Evolutionary conservation across 2,113 vertebrate genomes (phyloP).

Genomic region (Dissostichus mawsoni): DNA sequence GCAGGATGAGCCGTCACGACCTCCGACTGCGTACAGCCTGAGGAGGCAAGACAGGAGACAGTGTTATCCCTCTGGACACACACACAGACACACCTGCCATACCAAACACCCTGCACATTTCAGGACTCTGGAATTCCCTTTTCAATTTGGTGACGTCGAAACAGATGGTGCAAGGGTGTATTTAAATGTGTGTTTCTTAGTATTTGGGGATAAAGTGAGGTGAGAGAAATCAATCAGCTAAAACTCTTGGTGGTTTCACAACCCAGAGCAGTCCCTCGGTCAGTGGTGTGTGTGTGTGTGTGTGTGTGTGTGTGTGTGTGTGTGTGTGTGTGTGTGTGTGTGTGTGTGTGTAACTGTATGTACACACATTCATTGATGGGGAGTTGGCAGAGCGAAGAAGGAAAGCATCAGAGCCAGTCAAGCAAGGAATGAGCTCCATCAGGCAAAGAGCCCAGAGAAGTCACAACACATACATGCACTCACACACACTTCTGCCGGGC

Average conservation of each 20-base stretch:
- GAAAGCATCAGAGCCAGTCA: conserved; percentile 52
- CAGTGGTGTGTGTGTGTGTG: not conserved
- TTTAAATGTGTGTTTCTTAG: conserved; percentile 22
- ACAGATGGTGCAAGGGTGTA: conserved; percentile 44
- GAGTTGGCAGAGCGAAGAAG: conserved; percentile 33
- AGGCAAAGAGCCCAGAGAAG: conserved; percentile 56
- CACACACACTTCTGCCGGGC: conserved; percentile 41
- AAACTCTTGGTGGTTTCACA: conserved; percentile 47
- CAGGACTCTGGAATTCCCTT: conserved; percentile 21
- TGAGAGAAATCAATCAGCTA: conserved; percentile 55
- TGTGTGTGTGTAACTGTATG: not conserved
- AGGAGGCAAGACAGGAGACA: conserved; percentile 36
- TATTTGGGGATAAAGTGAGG: conserved; percentile 30
- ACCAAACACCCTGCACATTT: conserved; percentile 1
- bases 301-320: not conserved
- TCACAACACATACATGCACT: conserved; percentile 37
- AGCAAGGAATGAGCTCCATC: conserved; percentile 75
- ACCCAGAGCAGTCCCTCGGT: conserved; percentile 19
- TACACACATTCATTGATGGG: not conserved
- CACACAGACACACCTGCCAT: conserved; percentile 9
- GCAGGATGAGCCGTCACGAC: conserved; percentile 97
- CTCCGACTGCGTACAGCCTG: conserved; percentile 98
- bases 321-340: conserved; percentile 8
- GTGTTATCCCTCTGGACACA: conserved; percentile 29
- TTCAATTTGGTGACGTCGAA: conserved; percentile 54